Evolutionary conservation across 1,140 invertebrate genomes (phyloP), one percentile per base, ranked within the genome.

Genomic region (Trichogramma pretiosum): DNA sequence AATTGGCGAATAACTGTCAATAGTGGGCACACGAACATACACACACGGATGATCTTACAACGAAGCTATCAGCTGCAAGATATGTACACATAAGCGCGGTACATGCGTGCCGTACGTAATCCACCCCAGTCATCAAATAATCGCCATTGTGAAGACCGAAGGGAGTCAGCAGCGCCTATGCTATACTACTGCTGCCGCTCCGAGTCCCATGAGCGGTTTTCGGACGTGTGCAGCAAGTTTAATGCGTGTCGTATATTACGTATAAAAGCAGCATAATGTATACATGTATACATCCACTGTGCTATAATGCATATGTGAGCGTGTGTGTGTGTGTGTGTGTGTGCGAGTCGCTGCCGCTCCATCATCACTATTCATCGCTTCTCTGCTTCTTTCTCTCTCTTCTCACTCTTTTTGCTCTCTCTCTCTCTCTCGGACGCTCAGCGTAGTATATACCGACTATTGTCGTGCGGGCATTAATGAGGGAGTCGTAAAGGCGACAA

Each of bases 101-200:
- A 34, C 59, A 57, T 63, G 50, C 56, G 58, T 58, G 57, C 53
- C 56, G 38, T 35, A 39, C 38, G 58, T 62, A 62, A 63, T 63
- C 59, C 62, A 64, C 58, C 64, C 63, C 57, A 57, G 46, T 52
- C 52, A 16, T 48, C 48, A 60, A 63, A 62, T 65, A 63, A 67
- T 66, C 64, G 59, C 49, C 52, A 64, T 67, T 68, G 57, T 57
- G n/a, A n/a, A n/a, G n/a, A n/a, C n/a, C n/a, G n/a, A n/a, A n/a
- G n/a, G n/a, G n/a, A n/a, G n/a, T n/a, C n/a, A n/a, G n/a, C n/a
- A n/a, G n/a, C n/a, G n/a, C n/a, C n/a, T n/a, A n/a, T n/a, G n/a
- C n/a, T n/a, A n/a, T n/a, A n/a, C n/a, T n/a, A n/a, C n/a, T 50
- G 36, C 40, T n/a, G 43, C 35, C 45, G 38, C 43, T 40, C 32